Base-by-base conservation (phyloP, 2,888 invertebrate species). In the Periphyllus acericola region DNA sequence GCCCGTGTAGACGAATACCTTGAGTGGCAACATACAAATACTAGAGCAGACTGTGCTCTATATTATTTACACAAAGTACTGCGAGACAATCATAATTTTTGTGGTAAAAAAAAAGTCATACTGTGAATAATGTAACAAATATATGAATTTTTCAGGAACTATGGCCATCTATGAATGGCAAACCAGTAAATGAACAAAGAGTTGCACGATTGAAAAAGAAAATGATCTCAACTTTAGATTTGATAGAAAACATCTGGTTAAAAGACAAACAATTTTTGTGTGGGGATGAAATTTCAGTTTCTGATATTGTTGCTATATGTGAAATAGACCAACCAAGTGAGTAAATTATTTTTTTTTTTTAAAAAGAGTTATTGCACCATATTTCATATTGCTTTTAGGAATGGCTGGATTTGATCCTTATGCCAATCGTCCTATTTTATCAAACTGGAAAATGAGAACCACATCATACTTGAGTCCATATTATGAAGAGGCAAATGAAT, bases 1-100 rank as follows among this genome's bases (percentile, higher is more conserved):
- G 93, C 93, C 0, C 90, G 91, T 80, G 92, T 93, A 3, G 93
- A 93, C 89, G 93, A 93, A 89, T 92, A 92, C 90, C 90, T 93
- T 89, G 92, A 92, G 89, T 93, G 93, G 93, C 93, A 93, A 89
- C 93, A 93, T 89, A 87, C 91, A 32, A 93, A 92, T 89, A 91
- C 92, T 6, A 90, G 93, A 80, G 89, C 91, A 3, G 90, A 91
- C 88, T 92, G 92, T 88, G 91, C 92, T 11, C 91, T 92, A 91
- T 91, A 92, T 87, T 93, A 93, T 90, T 91, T 91, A 89, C 90
- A 91, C 71, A 92, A 92, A 91, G 92, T 93, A 89, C 32, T 55
- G 60, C 25, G 78, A 90, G 55, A 36, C 11, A 14, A 21, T 25
- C 3, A 75, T 36, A 21, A 75, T 75, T 75, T 40, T 9, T 32